phyloP scores from a whole-genome alignment of 2,797 vertebrate species.

The Antrozous pallidus region DNA sequence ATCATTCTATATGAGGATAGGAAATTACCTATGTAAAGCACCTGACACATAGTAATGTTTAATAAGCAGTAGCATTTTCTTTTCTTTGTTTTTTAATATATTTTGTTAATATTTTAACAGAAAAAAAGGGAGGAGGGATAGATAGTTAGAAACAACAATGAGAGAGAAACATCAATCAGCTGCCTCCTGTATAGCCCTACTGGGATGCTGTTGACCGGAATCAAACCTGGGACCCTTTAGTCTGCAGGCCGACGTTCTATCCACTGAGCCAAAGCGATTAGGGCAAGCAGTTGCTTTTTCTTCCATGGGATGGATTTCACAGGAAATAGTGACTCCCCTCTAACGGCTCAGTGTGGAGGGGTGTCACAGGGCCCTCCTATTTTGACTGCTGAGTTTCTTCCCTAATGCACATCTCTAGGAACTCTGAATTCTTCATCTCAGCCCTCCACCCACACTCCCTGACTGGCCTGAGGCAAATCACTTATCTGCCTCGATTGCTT shows the following conservation, averaged over 20 bases:
- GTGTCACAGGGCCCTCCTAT: background rate
- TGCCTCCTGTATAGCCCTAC: too few species aligned
- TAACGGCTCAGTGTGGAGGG: background rate
- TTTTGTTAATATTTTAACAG: too few species aligned
- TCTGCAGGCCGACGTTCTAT: too few species aligned
- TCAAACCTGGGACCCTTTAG: too few species aligned
- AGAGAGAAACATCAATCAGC: too few species aligned
- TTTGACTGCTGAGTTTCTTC: background rate
- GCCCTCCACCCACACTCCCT: constrained; percentile 57
- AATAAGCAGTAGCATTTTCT: background rate
- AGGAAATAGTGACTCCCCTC: background rate
- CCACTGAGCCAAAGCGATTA: too few species aligned
- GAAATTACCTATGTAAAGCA: background rate
- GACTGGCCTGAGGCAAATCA: constrained; percentile 50
- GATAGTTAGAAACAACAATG: too few species aligned
- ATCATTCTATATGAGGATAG: background rate
- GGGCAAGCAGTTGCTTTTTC: background rate
- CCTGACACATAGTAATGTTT: background rate
- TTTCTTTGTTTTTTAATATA: background rate
- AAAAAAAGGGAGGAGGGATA: too few species aligned
- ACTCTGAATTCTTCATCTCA: constrained; percentile 43
- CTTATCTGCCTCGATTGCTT: constrained; percentile 71
- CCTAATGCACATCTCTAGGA: constrained; percentile 48
- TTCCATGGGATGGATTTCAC: background rate
- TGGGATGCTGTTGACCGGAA: too few species aligned